Base-by-base conservation (phyloP, 2,113 vertebrate genomes). In the Nothoprocta perdicaria region DNA sequence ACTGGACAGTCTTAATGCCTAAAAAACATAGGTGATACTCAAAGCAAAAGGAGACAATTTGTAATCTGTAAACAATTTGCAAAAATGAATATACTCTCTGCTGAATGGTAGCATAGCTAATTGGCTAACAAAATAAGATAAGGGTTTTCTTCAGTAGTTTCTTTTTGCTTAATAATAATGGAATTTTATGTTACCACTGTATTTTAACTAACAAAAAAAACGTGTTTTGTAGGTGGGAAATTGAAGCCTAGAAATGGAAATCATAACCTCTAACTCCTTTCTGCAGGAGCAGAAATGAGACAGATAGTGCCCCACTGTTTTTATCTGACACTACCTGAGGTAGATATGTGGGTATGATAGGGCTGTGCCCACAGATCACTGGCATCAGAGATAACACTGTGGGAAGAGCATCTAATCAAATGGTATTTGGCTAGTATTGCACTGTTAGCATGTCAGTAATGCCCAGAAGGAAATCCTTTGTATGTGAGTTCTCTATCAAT, bases 101-200 rank as follows among this genome's bases (percentile, higher is more conserved):
- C 46, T 46, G 10, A 66, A 84, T 3, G 11, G 23, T 88, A 40
- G 5, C 4, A 55, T 67, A 66, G 52, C 21, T 76, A 45, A 8
- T 84, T 58, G 21, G 27, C 22, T 13, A 84, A 40, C 31, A 50
- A 50, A 67, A 68, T 33, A 80, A 67, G 6, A 33, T 19, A 76
- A 73, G 9, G 3, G 3, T 2, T 77, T 69, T 23, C 10, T 58
- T 40, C 76, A 83, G 35, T 8, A n/a, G 4, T 6, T 76, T n/a
- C 40, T 58, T 77, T 27, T 68, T 65, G 5, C 46, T 31, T 71
- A 62, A 38, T 31, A 43, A 33, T 35, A 65, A 26, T 7, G 45
- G 0, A 8, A 14, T 60, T 90, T 68, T 50, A 58, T 8, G n/a
- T 86, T 5, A 10, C 2, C 1, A 2, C 6, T 5, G 2, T 67